These are phyloP conservation scores for Pseudonaja textilis DNA, from an alignment of 2,113 vertebrate genomes.

Conservation along the genomic window DNA sequence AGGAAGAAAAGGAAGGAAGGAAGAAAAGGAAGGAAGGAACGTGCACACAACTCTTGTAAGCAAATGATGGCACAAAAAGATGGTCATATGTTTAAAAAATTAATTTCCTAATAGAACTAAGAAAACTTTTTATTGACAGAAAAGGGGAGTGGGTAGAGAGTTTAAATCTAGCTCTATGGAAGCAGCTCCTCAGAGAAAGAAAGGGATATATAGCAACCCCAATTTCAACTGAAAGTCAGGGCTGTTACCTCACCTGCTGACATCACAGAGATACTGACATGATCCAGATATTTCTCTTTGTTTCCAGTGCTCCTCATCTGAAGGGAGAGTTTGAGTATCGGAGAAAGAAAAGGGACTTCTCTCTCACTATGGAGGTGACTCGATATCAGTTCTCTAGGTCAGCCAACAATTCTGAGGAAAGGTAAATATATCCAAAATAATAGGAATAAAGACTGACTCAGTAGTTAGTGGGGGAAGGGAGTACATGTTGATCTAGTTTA, in stretches of 20 bases:
- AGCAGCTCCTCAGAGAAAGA: background rate
- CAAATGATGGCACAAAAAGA: background rate
- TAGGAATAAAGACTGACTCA: background rate
- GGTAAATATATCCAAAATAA: background rate
- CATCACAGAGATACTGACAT: conserved; percentile 14
- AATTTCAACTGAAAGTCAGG: background rate
- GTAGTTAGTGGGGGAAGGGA: background rate
- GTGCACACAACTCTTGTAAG: background rate
- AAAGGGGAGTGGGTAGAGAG: too few relatives aligned
- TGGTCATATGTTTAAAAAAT: background rate
- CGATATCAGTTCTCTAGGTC: conserved; percentile 30
- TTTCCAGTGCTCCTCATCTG: background rate
- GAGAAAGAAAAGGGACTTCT: background rate
- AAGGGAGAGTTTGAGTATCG: background rate
- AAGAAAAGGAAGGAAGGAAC: background rate
- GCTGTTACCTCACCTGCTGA: conserved; percentile 24
- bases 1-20: too few relatives aligned
- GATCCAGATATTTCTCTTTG: background rate
- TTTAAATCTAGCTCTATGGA: background rate
- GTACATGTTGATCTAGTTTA: background rate
- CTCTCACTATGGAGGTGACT: conserved; percentile 16
- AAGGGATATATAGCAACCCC: background rate
- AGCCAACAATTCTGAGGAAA: conserved; percentile 18
- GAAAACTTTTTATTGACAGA: background rate
- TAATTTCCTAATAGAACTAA: background rate